These are phyloP conservation scores for Coranthus polyacanthus DNA, from an alignment of 2,797 vertebrate genomes.

Conservation along the genomic window DNA sequence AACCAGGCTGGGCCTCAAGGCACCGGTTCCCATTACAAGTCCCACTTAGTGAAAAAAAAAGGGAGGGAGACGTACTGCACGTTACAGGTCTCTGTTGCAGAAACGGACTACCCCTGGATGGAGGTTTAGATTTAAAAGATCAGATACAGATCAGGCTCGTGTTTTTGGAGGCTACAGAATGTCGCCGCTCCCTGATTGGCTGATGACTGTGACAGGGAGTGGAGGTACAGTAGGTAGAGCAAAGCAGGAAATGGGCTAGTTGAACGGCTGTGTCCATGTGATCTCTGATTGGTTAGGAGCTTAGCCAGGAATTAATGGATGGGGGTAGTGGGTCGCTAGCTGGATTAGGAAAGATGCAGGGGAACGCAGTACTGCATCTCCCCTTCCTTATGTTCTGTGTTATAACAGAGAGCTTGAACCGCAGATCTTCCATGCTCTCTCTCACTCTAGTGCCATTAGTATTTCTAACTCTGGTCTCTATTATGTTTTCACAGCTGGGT, in stretches of 20 bases:
- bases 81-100: conserved; percentile 31
- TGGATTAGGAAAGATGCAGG: conserved; percentile 55
- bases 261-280: conserved; percentile 46
- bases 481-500: conserved; percentile 67
- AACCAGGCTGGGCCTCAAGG: conserved; percentile 64
- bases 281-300: conserved; percentile 48
- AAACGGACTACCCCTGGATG: conserved; percentile 24
- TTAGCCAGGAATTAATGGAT: conserved; percentile 49
- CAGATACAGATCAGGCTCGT: conserved; percentile 6
- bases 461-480: conserved; percentile 65
- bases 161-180: conserved; percentile 32
- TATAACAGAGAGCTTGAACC: conserved; percentile 52
- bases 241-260: conserved; percentile 49
- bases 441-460: conserved; percentile 52
- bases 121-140: conserved; percentile 23
- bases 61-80: conserved; percentile 29
- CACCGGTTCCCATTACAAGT: conserved; percentile 62
- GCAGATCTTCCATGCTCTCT: conserved; percentile 44
- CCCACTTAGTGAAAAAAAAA: conserved; percentile 41
- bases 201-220: conserved; percentile 59
- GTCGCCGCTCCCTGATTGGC: conserved; percentile 36
- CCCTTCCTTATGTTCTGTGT: conserved; percentile 45
- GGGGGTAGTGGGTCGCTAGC: conserved; percentile 34
- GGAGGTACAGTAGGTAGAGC: conserved; percentile 25
- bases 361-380: conserved; percentile 42